Evolutionary conservation across 2,888 invertebrate species (phyloP).

Genomic region (Drosophila anomalata): DNA sequence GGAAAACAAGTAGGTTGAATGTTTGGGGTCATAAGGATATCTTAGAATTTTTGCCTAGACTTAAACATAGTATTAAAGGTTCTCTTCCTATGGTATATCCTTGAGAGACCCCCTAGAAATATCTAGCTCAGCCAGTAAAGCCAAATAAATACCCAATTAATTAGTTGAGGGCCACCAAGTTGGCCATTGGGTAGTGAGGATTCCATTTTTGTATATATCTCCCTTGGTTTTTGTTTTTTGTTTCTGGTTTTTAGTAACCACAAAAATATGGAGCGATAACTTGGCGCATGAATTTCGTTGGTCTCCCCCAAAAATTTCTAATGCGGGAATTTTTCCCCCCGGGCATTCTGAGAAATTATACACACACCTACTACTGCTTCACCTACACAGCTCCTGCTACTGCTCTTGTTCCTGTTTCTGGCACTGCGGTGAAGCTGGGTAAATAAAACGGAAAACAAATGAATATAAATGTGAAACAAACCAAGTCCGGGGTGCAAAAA

Average conservation of each 20-base stretch:
- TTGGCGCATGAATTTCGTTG: conserved; percentile 24
- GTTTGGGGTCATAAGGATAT: too few species aligned
- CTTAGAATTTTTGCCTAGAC: too few species aligned
- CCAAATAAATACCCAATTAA: conserved; percentile 40
- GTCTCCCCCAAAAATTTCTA: conserved; percentile 18
- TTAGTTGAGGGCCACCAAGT: conserved; percentile 41
- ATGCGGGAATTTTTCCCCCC: conserved; percentile 36
- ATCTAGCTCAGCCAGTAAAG: conserved; percentile 2
- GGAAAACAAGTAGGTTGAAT: not conserved
- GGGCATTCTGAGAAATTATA: conserved; percentile 58
- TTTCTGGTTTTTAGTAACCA: conserved; percentile 13
- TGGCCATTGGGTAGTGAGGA: conserved; percentile 18
- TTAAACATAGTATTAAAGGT: not conserved
- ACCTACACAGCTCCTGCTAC: conserved; percentile 6
- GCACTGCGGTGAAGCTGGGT: conserved; percentile 46
- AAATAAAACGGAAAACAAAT: conserved; percentile 74
- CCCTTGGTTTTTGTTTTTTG: conserved; percentile 18
- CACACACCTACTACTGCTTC: conserved; percentile 24
- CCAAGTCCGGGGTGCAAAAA: conserved; percentile 55
- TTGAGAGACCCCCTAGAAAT: not conserved
- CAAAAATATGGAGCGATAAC: conserved; percentile 45
- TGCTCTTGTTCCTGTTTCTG: conserved; percentile 8
- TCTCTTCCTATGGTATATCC: conserved; percentile 2
- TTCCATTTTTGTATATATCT: not conserved
- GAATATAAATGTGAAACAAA: conserved; percentile 77